Conservation (phyloP, 2,113 vertebrate genomes). For the Petrocephalus zakoni region DNA sequence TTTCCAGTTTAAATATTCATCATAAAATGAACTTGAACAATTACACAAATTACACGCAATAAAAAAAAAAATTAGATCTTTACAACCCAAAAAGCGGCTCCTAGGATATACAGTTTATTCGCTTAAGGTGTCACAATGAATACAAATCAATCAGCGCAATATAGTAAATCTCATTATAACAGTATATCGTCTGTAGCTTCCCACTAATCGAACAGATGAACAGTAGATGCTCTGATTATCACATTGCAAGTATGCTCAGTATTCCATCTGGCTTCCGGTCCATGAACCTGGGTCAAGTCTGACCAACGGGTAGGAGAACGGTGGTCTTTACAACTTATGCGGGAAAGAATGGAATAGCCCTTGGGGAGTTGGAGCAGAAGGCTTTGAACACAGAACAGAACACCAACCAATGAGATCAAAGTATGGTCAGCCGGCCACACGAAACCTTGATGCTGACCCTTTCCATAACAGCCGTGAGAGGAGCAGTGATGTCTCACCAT, state of each 20-base stretch:
- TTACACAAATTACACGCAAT: constrained; percentile 39
- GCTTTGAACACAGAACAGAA: neutral
- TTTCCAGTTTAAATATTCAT: constrained; percentile 47
- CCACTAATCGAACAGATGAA: neutral
- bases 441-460: neutral
- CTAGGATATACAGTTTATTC: constrained; percentile 24
- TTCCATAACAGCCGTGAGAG: neutral
- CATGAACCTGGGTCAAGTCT: neutral
- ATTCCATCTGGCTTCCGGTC: neutral
- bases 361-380: neutral
- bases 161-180: neutral
- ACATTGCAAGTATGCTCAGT: neutral
- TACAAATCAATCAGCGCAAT: constrained; percentile 6
- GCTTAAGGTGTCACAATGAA: neutral
- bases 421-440: neutral
- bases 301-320: neutral
- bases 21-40: constrained; percentile 40
- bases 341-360: constrained; percentile 7
- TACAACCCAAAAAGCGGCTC: constrained; percentile 39
- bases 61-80: constrained; percentile 40
- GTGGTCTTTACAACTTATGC: neutral
- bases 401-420: neutral
- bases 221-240: neutral
- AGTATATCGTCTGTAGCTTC: neutral
- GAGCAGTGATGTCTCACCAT: neutral